Evolutionary conservation across 2,113 vertebrate species (phyloP), one percentile per base, ranked within the genome.

Genomic region (Chauna torquata): DNA sequence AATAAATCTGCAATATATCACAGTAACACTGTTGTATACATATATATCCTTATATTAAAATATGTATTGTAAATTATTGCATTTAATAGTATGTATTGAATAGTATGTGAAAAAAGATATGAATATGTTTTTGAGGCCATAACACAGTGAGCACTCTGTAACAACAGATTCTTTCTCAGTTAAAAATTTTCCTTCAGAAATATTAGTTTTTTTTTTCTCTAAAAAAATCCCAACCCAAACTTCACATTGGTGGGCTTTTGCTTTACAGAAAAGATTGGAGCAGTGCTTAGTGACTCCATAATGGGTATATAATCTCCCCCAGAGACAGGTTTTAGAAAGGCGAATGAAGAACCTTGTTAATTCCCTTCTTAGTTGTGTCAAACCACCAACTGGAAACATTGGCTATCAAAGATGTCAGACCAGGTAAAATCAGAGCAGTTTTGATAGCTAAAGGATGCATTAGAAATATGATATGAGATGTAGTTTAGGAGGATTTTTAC

Each of bases 141-240:
- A 34, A 34, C 32, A 55, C 12, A 72, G 6, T 8, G 16, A 86
- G 72, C 3, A 40, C 11, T 30, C 28, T 68, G 8, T 59, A 89
- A 42, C 1, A 54, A 28, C 4, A 32, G 12, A 38, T 64, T 86
- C 1, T 17, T 79, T 62, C 72, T 55, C 44, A 47, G 16, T 64
- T 30, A 52, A 84, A 34, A 6, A 23, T 5, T 71, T 71, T 28
- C 8, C 36, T 50, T 76, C 25, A 62, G 66, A 57, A 68, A 76
- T 88, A 22, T 3, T 16, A n/a, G 0, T 22, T 65, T 58, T 14
- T 47, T 42, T 2, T 25, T 38, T 3, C 27, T 9, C 10, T 15
- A 24, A 76, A 93, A 58, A 47, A 10, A 11, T 32, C 4, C 4
- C 17, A 23, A 6, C 7, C 16, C 28, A 34, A 52, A 16, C 6